Evolutionary conservation across 2,113 vertebrate species (phyloP).

Genomic region (Sinosuthora webbiana): DNA sequence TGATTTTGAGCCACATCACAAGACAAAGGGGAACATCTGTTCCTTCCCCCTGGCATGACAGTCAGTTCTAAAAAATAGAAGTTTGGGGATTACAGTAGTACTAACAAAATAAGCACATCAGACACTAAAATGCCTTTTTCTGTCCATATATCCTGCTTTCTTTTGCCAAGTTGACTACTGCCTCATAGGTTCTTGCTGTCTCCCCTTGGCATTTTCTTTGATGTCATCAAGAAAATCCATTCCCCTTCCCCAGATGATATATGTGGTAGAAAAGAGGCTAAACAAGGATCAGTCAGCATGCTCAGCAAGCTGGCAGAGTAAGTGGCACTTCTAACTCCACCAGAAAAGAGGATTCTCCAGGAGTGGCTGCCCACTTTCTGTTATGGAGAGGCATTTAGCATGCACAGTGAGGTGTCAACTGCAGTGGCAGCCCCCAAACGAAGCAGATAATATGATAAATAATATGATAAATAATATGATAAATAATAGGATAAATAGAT

Average conservation of each 20-base stretch:
- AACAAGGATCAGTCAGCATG: background rate
- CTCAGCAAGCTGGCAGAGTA: slow-evolving; percentile 19
- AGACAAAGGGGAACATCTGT: slow-evolving; percentile 64
- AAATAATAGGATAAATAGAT: background rate
- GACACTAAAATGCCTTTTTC: background rate
- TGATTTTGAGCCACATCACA: slow-evolving; percentile 55
- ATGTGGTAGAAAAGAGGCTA: background rate
- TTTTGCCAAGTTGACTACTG: slow-evolving; percentile 18
- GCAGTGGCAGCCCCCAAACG: background rate
- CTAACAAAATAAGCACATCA: background rate
- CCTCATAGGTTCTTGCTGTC: background rate
- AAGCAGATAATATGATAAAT: background rate
- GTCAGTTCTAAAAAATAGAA: background rate
- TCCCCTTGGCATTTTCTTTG: background rate
- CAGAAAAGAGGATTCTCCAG: background rate
- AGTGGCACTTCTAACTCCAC: background rate
- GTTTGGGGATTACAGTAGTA: background rate
- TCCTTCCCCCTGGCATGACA: slow-evolving; percentile 26
- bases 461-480: background rate
- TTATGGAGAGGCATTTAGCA: background rate
- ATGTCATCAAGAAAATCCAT: background rate
- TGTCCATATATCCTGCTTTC: slow-evolving; percentile 18
- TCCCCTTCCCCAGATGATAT: background rate
- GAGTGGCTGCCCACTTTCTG: background rate
- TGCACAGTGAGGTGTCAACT: background rate